A percentile compares a stretch with the other conserved stretches of the same genome.
Conservation (phyloP, 1,140 invertebrate species). For the Fopius arisanus region DNA sequence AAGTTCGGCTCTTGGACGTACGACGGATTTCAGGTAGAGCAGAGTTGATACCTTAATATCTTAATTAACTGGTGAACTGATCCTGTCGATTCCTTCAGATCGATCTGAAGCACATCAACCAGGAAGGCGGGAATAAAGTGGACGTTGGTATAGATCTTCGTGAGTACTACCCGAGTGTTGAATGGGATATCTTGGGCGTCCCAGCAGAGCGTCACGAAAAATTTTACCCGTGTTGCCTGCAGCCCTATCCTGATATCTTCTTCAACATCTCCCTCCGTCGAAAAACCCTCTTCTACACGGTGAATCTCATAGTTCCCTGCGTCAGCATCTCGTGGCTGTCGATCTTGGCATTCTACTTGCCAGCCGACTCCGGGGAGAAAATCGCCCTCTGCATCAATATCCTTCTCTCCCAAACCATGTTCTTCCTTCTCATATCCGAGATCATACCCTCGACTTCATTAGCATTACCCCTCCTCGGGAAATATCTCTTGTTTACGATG, state of each 20-base stretch:
- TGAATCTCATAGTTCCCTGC: constrained; percentile 93
- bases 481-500: constrained; percentile 99
- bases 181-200: constrained; percentile 97
- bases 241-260: constrained; percentile 94
- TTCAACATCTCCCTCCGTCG: constrained; percentile 96
- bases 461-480: constrained; percentile 94
- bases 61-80: not conserved
- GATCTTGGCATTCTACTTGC: constrained; percentile 95
- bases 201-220: constrained; percentile 88
- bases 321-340: constrained; percentile 93
- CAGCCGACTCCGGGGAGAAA: constrained; percentile 98
- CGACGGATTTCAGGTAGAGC: constrained; percentile 87
- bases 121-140: constrained; percentile 78
- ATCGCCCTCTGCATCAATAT: constrained; percentile 98
- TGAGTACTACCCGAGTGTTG: constrained; percentile 95
- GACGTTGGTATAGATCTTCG: constrained; percentile 90
- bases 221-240: constrained; percentile 87
- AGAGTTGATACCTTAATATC: not conserved
- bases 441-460: constrained; percentile 99
- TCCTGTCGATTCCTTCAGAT: constrained; percentile 69
- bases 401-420: constrained; percentile 98
- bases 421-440: constrained; percentile 97
- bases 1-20: constrained; percentile 99
- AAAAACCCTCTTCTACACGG: constrained; percentile 96
- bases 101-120: constrained; percentile 89